phyloP scores from a whole-genome alignment of 2,888 invertebrate species.

The Archaeoteleia sp. region DNA sequence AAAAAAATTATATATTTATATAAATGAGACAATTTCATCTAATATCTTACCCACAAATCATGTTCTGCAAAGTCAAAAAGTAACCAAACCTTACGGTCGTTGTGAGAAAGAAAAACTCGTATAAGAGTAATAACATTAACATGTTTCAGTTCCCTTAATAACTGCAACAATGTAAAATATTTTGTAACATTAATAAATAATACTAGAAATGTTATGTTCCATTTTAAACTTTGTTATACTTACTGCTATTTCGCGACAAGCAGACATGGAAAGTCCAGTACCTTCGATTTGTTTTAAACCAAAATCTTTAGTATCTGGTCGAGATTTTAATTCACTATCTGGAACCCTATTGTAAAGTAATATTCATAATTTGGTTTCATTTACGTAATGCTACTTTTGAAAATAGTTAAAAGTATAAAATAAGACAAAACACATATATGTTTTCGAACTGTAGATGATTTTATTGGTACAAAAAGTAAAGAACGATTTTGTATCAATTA shows the following conservation, averaged over 20 bases:
- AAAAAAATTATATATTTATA: conserved; percentile 22
- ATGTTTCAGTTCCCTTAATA: conserved; percentile 96
- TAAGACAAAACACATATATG: no score
- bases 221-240: conserved; percentile 69
- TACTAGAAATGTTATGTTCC: neutral
- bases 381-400: no score
- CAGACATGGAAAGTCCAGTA: conserved; percentile 98
- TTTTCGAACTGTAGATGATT: no score
- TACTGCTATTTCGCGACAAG: conserved; percentile 98
- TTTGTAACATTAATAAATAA: conserved; percentile 14
- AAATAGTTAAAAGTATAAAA: no score
- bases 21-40: conserved; percentile 16
- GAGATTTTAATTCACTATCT: conserved; percentile 72
- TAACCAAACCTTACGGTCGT: conserved; percentile 97
- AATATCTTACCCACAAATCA: conserved; percentile 89
- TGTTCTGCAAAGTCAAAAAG: conserved; percentile 99
- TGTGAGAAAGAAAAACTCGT: conserved; percentile 96
- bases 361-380: no score
- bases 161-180: conserved; percentile 52
- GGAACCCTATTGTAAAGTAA: conserved; percentile 63
- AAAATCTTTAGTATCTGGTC: conserved; percentile 91
- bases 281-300: conserved; percentile 99
- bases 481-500: no score
- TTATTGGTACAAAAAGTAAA: no score
- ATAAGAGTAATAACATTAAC: conserved; percentile 97